Percentiles rank a stretch among this genome's conserved stretches.
Conservation (phyloP, 2,888 invertebrate genomes). For the Theretra japonica region DNA sequence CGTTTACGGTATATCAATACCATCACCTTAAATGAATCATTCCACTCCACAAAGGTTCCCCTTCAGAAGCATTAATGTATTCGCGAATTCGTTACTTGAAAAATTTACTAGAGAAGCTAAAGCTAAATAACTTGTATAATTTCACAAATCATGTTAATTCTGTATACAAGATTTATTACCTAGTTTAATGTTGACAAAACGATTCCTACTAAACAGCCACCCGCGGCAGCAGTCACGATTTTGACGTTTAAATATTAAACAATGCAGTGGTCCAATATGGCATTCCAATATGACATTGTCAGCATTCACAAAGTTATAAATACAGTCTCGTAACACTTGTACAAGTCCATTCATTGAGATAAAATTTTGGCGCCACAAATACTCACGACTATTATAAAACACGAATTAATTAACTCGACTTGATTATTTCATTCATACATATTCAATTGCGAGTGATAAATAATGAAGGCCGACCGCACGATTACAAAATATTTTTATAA, state of each 20-base stretch:
- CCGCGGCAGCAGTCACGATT: constrained; percentile 62
- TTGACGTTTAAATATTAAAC: constrained; percentile 47
- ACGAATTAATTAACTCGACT: constrained; percentile 18
- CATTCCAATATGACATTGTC: constrained; percentile 38
- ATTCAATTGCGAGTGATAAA: constrained; percentile 14
- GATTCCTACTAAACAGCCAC: constrained; percentile 32
- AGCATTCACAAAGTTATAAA: constrained; percentile 14
- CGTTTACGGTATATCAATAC: not conserved
- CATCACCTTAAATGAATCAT: constrained; percentile 5
- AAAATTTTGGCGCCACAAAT: constrained; percentile 32
- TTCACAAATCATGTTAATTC: not conserved
- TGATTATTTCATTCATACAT: constrained; percentile 17
- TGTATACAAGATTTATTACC: constrained; percentile 40
- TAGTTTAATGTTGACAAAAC: not conserved
- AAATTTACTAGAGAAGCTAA: not conserved
- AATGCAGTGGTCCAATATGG: constrained; percentile 44
- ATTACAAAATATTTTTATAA: constrained; percentile 27
- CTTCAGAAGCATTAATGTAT: not conserved
- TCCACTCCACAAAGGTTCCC: not conserved
- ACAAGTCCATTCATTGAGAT: constrained; percentile 27
- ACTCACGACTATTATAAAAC: constrained; percentile 26
- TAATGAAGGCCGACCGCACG: constrained; percentile 10
- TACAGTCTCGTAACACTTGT: constrained; percentile 18
- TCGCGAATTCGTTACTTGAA: not conserved
- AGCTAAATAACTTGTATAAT: not conserved